Conservation (phyloP, 2,113 vertebrate genomes). For the Hydrolagus affinis region DNA sequence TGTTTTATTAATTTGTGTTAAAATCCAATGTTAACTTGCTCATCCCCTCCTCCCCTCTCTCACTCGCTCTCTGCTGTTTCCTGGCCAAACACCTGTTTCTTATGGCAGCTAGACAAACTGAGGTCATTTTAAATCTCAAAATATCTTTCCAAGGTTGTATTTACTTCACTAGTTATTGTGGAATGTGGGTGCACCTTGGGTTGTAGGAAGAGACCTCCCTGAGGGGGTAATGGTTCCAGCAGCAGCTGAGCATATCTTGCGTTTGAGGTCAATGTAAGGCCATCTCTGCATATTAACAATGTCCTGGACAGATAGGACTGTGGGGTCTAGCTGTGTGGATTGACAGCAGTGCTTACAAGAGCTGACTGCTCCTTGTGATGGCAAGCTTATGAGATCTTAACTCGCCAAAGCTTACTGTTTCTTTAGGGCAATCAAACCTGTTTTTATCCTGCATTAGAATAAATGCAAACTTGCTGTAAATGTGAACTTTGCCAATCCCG, state of each 20-base stretch:
- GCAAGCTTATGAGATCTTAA: background rate
- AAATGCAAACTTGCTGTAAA: background rate
- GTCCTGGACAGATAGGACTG: background rate
- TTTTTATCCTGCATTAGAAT: background rate
- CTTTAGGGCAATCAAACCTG: background rate
- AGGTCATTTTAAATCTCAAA: background rate
- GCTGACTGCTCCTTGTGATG: background rate
- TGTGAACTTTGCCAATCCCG: too few relatives aligned
- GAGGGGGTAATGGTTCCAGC: background rate
- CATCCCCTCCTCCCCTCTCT: background rate
- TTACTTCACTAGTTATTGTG: background rate
- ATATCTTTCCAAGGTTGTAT: background rate
- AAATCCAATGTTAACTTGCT: background rate
- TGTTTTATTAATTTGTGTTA: background rate
- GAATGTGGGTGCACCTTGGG: background rate
- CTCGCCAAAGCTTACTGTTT: background rate
- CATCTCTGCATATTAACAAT: background rate
- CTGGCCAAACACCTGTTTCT: slow-evolving; percentile 4
- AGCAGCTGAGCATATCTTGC: slow-evolving; percentile 5
- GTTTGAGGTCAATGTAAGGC: background rate
- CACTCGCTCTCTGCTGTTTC: background rate
- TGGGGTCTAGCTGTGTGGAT: background rate
- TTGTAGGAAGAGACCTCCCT: background rate
- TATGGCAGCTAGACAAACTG: background rate
- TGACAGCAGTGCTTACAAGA: background rate